Conservation (phyloP, 2,888 invertebrate species). For the Leptopterna dolabrata region DNA sequence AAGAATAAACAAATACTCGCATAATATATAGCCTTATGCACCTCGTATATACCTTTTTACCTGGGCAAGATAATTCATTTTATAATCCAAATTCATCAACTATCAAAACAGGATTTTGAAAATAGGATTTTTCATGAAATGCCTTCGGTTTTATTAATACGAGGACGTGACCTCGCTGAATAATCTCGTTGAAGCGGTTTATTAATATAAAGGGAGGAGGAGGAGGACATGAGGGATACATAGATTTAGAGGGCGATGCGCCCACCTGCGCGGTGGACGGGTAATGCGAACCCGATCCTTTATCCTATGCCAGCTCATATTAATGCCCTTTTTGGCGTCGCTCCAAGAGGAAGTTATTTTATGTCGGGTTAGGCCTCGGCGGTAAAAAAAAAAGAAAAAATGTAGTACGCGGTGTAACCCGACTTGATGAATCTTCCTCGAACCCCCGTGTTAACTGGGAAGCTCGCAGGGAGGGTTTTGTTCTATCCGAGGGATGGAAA, state of each 20-base stretch:
- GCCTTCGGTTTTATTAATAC: too few species aligned
- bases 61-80: too few species aligned
- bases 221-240: too few species aligned
- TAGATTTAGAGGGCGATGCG: background rate
- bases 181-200: too few species aligned
- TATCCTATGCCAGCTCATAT: constrained; percentile 10
- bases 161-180: too few species aligned
- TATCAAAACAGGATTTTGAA: too few species aligned
- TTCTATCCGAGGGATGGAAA: background rate
- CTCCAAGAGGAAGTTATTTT: constrained; percentile 10
- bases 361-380: background rate
- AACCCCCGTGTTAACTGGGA: background rate
- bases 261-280: background rate
- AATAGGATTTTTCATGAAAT: too few species aligned
- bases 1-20: too few species aligned
- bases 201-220: background rate
- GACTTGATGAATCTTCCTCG: background rate
- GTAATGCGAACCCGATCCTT: constrained; percentile 14
- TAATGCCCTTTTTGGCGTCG: constrained; percentile 13
- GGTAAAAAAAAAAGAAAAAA: background rate
- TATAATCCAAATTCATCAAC: too few species aligned
- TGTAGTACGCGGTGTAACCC: background rate
- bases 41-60: too few species aligned
- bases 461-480: background rate
- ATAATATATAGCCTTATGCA: too few species aligned